Percentiles rank a stretch among this genome's conserved stretches.
Conservation (phyloP, 2,888 invertebrate genomes). For the Aspidiotus destructor region DNA sequence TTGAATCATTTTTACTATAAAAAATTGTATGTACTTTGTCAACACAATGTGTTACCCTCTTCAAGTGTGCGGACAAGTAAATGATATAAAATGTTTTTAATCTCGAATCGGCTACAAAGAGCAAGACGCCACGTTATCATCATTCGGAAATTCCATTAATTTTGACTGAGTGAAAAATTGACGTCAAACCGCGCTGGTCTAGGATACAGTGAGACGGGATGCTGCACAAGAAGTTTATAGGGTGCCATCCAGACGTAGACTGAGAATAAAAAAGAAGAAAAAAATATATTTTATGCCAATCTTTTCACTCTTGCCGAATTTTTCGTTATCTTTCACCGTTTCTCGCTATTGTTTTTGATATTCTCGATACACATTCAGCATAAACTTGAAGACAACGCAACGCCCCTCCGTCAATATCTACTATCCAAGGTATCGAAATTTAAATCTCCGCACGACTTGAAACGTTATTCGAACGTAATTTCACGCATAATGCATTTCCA, state of each 20-base stretch:
- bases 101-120: neutral
- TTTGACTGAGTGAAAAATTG: constrained; percentile 15
- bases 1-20: no score
- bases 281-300: neutral
- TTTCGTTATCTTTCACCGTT: neutral
- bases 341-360: neutral
- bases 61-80: constrained; percentile 7
- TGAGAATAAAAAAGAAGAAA: neutral
- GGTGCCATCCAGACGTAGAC: no score
- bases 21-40: neutral
- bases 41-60: constrained; percentile 3
- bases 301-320: neutral
- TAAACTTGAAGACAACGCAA: no score
- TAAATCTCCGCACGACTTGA: no score
- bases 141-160: neutral
- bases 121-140: no score
- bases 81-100: constrained; percentile 7
- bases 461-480: no score
- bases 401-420: no score
- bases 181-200: constrained; percentile 14
- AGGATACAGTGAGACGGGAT: neutral
- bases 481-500: no score
- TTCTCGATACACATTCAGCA: no score
- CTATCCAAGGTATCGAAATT: no score
- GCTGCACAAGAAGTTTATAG: neutral